phyloP scores from a whole-genome alignment of 1,140 invertebrate genomes.

The Battus philenor region DNA sequence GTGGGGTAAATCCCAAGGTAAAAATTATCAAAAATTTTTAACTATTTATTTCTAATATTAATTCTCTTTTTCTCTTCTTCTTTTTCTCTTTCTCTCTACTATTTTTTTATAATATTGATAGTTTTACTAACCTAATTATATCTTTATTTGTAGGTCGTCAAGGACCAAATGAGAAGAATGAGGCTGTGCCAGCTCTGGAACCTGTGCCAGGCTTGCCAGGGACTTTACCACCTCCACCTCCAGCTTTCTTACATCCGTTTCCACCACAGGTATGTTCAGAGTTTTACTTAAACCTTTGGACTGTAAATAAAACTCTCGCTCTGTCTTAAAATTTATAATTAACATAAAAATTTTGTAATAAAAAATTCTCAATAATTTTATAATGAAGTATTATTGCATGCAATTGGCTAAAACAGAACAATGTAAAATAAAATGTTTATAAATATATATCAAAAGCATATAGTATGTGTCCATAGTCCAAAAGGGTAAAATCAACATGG shows the following conservation, averaged over 20 bases:
- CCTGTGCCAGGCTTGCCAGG: slow-evolving; percentile 92
- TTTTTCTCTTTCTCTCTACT: too few species aligned
- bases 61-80: too few species aligned
- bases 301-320: neutral
- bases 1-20: slow-evolving; percentile 95
- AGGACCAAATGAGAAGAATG: slow-evolving; percentile 66
- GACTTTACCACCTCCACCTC: slow-evolving; percentile 86
- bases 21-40: neutral
- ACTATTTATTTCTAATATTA: too few species aligned
- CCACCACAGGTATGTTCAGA: slow-evolving; percentile 69
- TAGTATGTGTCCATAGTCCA: too few species aligned
- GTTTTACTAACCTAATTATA: neutral
- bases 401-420: too few species aligned
- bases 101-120: slow-evolving; percentile 1
- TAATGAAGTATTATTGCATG: neutral
- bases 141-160: slow-evolving; percentile 50
- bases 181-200: slow-evolving; percentile 79
- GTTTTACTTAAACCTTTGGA: neutral
- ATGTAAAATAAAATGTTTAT: too few species aligned
- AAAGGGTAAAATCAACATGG: too few species aligned
- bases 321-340: too few species aligned
- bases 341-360: neutral
- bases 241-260: slow-evolving; percentile 74
- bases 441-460: too few species aligned
- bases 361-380: neutral